Conservation (phyloP, 2,113 vertebrate species). For the Hippocampus zosterae region DNA sequence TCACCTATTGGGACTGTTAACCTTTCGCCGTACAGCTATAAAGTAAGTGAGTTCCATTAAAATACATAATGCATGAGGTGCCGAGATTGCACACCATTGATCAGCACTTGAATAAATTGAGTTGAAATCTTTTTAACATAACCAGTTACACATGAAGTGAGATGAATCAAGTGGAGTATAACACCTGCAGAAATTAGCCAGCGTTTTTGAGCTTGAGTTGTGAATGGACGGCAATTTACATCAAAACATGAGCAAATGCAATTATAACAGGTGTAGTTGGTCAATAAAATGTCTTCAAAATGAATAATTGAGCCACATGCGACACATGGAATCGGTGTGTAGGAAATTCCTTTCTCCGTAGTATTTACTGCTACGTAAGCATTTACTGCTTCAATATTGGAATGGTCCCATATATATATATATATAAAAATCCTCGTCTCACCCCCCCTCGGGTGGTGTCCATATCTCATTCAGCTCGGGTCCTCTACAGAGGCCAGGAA, state of each 20-base stretch:
- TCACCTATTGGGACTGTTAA: conserved; percentile 86
- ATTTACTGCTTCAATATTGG: no score
- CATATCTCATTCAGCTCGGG: no score
- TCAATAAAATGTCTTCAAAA: neutral
- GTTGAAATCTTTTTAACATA: conserved; percentile 86
- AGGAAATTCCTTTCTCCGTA: no score
- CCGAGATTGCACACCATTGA: conserved; percentile 89
- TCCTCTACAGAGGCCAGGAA: no score
- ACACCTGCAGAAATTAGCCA: conserved; percentile 60
- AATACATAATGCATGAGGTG: conserved; percentile 92
- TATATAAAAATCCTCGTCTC: no score
- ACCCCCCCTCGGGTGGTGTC: no score
- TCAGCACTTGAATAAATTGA: conserved; percentile 94
- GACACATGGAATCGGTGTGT: no score
- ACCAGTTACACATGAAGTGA: conserved; percentile 77
- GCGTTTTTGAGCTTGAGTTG: conserved; percentile 25
- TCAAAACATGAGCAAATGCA: conserved; percentile 42
- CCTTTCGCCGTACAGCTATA: conserved; percentile 84
- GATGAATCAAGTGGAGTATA: conserved; percentile 64
- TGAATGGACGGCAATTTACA: conserved; percentile 32
- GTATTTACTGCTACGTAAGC: no score
- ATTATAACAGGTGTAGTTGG: conserved; percentile 14
- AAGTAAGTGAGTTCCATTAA: conserved; percentile 80
- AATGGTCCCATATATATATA: no score
- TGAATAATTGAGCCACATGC: neutral